Base-by-base conservation (phyloP, 1,140 invertebrate genomes). In the Pentalonia nigronervosa region DNA sequence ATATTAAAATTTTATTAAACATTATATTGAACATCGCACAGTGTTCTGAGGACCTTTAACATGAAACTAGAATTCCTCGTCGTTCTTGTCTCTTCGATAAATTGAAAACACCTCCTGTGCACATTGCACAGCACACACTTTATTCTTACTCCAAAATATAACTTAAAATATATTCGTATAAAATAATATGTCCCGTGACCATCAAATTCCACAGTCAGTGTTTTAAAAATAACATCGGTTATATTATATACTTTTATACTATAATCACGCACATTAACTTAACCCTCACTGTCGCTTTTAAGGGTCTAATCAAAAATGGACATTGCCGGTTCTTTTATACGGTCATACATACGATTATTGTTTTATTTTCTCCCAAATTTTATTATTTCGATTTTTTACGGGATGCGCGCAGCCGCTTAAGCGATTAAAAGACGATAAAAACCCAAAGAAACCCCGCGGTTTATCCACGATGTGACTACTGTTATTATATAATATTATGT, bases 371-470 rank as follows among this genome's bases (percentile, higher is more conserved):
- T 86, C 23, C 36, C 21, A 11, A 86, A 86, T 86, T 86, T 86
- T 45, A 86, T 86, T 86, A 17, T 86, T 86, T 25, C 41, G 36
- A 86, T 45, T 45, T 45, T 41, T 86, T 41, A 45, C 36, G 8
- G 41, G 23, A 45, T 21, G 41, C 36, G 23, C 23, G 23, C 23
- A 8, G 81, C 45, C 17, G 36, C 21, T 84, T 11, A 23, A 25
- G 83, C 41, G 83, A 86, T 86, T 47, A 86, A 86, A 86, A 86
- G 11, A 86, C 84, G 14, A 86, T 86, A 86, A 86, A 86, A 86
- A 14, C 45, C 14, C 11, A 6, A 1, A 30, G 84, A 47, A 86
- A 86, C 41, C 84, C 84, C 47, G 41, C 84, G 23, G 84, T 86
- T 86, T 45, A 41, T 9, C 1, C 83, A 11, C 45, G 20, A 53